These are phyloP conservation scores for Halichondria panicea DNA, from an alignment of 37 sponge, comb jelly and placozoan species.

Conservation along the genomic window DNA sequence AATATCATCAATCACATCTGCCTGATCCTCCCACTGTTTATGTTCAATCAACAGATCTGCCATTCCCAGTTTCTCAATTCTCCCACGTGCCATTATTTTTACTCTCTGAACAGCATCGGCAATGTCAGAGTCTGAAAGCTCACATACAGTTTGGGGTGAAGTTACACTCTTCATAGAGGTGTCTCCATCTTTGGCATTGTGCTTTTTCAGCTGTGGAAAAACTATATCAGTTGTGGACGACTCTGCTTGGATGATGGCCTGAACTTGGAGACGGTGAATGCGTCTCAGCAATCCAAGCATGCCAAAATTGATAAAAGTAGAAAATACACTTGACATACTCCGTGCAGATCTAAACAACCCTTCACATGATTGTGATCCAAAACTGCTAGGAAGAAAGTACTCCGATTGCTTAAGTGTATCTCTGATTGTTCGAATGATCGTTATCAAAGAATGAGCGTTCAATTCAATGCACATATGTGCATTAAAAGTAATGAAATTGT, in stretches of 20 bases:
- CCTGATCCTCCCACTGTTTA: conserved; percentile 13
- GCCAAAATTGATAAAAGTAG: conserved; percentile 50
- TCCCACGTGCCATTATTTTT: conserved; percentile 3
- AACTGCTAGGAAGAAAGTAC: conserved; percentile 37
- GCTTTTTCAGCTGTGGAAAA: conserved; percentile 21
- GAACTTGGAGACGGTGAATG: conserved; percentile 41
- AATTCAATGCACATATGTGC: conserved; percentile 51
- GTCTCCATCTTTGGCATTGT: conserved; percentile 6
- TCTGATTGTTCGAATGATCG: conserved; percentile 12
- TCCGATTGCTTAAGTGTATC: conserved; percentile 1
- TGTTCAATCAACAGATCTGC: conserved; percentile 1
- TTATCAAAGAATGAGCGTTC: conserved; percentile 58
- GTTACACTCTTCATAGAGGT: neutral
- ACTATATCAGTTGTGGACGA: conserved; percentile 13
- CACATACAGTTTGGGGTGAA: neutral
- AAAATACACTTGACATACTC: conserved; percentile 49
- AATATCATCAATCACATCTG: too few relatives aligned
- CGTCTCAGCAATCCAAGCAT: conserved; percentile 55
- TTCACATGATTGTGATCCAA: conserved; percentile 69
- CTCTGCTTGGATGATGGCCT: conserved; percentile 20
- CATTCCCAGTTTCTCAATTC: conserved; percentile 36
- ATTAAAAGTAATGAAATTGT: conserved; percentile 50
- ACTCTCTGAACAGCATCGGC: conserved; percentile 17
- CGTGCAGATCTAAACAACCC: conserved; percentile 46
- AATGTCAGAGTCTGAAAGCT: neutral